A percentile compares a stretch with the other conserved stretches of the same genome.
These are phyloP conservation scores for Corticium candelabrum DNA, from an alignment of 37 sponge, comb jelly and placozoan species.

Conservation along the genomic window DNA sequence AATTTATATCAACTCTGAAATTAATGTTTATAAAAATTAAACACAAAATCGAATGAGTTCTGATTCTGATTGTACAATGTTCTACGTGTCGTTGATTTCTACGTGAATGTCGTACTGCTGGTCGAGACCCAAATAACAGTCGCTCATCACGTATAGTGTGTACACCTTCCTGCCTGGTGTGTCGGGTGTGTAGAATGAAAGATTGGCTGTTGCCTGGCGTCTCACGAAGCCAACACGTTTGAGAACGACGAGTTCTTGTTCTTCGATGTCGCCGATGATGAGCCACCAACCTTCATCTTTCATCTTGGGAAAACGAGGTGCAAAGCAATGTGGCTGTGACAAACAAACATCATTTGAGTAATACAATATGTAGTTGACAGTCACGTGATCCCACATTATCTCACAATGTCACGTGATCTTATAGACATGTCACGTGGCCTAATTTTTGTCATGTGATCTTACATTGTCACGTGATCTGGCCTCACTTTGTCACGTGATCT, in stretches of 20 bases:
- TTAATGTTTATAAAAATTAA: too few relatives aligned
- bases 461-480: too few relatives aligned
- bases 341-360: too few relatives aligned
- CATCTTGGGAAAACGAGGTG: conserved; percentile 76
- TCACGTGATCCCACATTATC: too few relatives aligned
- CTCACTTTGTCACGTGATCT: too few relatives aligned
- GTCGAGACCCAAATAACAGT: conserved; percentile 88
- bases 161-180: conserved; percentile 51
- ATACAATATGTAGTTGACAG: too few relatives aligned
- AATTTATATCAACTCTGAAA: too few relatives aligned
- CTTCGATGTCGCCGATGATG: conserved; percentile 66
- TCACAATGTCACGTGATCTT: neutral
- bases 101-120: conserved; percentile 49
- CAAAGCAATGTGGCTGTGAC: too few relatives aligned
- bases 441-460: too few relatives aligned
- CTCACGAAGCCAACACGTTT: conserved; percentile 64
- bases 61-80: too few relatives aligned
- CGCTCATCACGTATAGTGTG: conserved; percentile 77
- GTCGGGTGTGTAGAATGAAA: conserved; percentile 61
- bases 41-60: too few relatives aligned
- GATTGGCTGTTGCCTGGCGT: conserved; percentile 33
- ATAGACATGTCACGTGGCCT: too few relatives aligned
- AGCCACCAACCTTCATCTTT: conserved; percentile 98
- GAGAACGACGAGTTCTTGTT: conserved; percentile 72
- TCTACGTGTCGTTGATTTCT: neutral